phyloP scores from a whole-genome alignment of 2,113 vertebrate species.

The Pseudopodoces humilis region DNA sequence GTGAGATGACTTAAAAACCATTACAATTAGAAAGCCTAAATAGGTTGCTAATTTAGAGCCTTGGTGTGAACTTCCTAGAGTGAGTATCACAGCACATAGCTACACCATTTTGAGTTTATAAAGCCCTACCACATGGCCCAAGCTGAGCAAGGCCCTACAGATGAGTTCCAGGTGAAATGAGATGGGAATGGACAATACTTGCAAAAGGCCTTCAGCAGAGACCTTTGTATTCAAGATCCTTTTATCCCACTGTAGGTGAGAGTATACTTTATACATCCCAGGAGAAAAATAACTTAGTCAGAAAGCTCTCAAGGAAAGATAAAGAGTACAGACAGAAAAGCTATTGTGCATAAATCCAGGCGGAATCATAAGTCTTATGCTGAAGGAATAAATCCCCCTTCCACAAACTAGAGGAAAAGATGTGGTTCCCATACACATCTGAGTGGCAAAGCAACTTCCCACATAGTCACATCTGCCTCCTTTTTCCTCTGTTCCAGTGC shows the following conservation, averaged over 20 bases:
- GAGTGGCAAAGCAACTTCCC: slow-evolving; percentile 57
- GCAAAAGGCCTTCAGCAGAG: slow-evolving; percentile 16
- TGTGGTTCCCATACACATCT: slow-evolving; percentile 40
- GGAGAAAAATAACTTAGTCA: slow-evolving; percentile 54
- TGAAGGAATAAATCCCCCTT: slow-evolving; percentile 54
- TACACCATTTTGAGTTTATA: neutral
- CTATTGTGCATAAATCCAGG: slow-evolving; percentile 49
- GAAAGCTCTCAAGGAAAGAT: slow-evolving; percentile 50
- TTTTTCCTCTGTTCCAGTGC: neutral
- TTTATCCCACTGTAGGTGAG: slow-evolving; percentile 50
- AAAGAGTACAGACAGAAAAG: slow-evolving; percentile 55
- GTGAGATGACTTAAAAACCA: neutral
- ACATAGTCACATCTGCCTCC: slow-evolving; percentile 49
- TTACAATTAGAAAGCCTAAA: slow-evolving; percentile 23
- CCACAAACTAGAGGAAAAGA: slow-evolving; percentile 2
- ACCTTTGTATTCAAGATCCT: slow-evolving; percentile 16
- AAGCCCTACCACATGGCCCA: neutral
- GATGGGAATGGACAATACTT: slow-evolving; percentile 2
- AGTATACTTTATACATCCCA: slow-evolving; percentile 55
- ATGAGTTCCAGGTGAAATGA: slow-evolving; percentile 38
- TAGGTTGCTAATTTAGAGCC: neutral
- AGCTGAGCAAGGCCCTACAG: neutral
- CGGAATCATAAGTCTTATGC: slow-evolving; percentile 56
- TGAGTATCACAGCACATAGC: neutral
- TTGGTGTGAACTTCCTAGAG: neutral